A percentile compares a stretch with the other conserved stretches of the same genome.
Evolutionary conservation across 2,797 vertebrate genomes (phyloP).

Genomic region (Galaxias olidus): DNA sequence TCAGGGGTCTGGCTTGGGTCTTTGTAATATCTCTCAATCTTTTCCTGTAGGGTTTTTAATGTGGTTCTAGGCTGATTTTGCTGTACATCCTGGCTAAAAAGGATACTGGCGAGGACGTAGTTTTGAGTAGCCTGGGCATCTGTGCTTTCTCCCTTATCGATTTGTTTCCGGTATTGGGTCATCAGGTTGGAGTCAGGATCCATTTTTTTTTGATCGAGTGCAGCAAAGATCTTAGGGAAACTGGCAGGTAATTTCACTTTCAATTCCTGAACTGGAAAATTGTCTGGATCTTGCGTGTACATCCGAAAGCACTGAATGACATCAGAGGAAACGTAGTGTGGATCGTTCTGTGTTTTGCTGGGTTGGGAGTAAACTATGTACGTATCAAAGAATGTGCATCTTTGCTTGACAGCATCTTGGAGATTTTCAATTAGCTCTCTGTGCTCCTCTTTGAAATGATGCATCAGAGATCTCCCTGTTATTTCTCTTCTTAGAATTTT

Average conservation of each 20-base stretch:
- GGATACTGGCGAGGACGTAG: no score
- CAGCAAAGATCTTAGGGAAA: constrained; percentile 17
- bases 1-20: constrained; percentile 6
- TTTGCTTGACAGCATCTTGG: constrained; percentile 5
- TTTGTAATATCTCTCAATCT: constrained; percentile 2
- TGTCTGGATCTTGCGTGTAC: no score
- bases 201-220: background rate
- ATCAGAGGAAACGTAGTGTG: background rate
- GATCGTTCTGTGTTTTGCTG: constrained; percentile 6
- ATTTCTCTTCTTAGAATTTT: constrained; percentile 14
- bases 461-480: background rate
- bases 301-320: background rate
- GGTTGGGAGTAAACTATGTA: constrained; percentile 28
- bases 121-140: no score
- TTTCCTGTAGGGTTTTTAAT: constrained; percentile 1
- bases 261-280: no score
- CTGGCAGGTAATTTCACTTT: background rate
- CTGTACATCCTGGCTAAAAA: constrained; percentile 15
- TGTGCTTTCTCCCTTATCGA: no score
- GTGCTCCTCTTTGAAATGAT: background rate
- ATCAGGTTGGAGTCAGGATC: constrained; percentile 7
- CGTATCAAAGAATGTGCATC: constrained; percentile 25
- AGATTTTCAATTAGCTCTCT: constrained; percentile 3
- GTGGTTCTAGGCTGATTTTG: background rate
- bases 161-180: background rate